A percentile compares a stretch with the other conserved stretches of the same genome.
Conservation (phyloP, 2,888 invertebrate genomes). For the Embidobia sp. region DNA sequence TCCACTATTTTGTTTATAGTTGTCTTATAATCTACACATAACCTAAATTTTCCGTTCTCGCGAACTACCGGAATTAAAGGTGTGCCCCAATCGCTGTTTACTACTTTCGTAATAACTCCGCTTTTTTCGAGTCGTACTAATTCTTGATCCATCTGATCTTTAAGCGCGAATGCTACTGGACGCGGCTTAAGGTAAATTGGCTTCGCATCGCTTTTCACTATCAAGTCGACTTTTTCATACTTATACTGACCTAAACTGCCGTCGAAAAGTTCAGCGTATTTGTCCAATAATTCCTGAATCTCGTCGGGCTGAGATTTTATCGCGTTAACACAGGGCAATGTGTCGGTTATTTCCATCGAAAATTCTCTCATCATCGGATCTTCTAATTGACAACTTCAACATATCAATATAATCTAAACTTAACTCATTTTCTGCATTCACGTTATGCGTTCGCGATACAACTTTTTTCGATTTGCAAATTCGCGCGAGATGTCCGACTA, state of each 20-base stretch:
- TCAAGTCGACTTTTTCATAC: conserved; percentile 46
- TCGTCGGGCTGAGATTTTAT: too few relatives aligned
- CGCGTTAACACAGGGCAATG: too few relatives aligned
- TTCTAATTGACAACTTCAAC: conserved; percentile 10
- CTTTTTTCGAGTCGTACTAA: conserved; percentile 37
- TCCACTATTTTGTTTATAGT: conserved; percentile 69
- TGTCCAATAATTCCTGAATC: background rate
- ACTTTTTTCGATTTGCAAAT: conserved; percentile 30
- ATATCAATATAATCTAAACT: conserved; percentile 38
- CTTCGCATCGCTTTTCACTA: conserved; percentile 18
- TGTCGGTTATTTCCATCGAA: too few relatives aligned
- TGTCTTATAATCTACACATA: conserved; percentile 68
- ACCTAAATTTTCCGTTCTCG: conserved; percentile 26
- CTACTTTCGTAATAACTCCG: conserved; percentile 28
- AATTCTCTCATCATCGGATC: too few relatives aligned
- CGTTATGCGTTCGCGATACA: too few relatives aligned
- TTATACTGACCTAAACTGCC: conserved; percentile 51
- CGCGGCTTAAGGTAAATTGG: conserved; percentile 59
- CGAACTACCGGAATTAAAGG: conserved; percentile 61
- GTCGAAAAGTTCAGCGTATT: conserved; percentile 41
- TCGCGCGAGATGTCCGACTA: conserved; percentile 36
- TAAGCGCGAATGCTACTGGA: conserved; percentile 58
- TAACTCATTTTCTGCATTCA: too few relatives aligned
- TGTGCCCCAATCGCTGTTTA: conserved; percentile 62
- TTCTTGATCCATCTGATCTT: conserved; percentile 36